phyloP scores from a whole-genome alignment of 2,888 invertebrate species.

The Ligdia adustata region DNA sequence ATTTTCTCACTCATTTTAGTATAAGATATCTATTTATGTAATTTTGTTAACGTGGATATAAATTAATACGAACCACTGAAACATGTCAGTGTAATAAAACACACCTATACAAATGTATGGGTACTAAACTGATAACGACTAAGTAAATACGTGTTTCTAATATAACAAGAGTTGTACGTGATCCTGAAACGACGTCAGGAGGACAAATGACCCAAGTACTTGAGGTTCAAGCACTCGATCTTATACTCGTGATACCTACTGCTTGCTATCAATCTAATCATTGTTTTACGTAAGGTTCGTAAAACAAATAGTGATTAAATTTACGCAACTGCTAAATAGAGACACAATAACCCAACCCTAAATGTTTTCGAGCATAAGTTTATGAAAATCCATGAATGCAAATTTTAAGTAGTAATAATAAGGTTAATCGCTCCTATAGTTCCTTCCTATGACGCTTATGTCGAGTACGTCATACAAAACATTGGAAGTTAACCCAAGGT shows the following conservation, averaged over 20 bases:
- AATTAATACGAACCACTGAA: neutral
- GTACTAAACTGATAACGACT: too few species aligned
- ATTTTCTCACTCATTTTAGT: neutral
- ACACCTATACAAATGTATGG: too few species aligned
- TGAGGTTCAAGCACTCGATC: neutral
- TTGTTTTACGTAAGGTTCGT: neutral
- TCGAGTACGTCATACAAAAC: too few species aligned
- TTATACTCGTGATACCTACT: neutral
- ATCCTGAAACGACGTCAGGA: neutral
- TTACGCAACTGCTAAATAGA: too few species aligned
- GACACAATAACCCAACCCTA: too few species aligned
- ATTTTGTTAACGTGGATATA: neutral
- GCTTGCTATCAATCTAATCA: neutral
- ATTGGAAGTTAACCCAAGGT: too few species aligned
- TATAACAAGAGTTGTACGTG: neutral
- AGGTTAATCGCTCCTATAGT: too few species aligned
- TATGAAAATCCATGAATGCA: too few species aligned
- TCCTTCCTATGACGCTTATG: too few species aligned
- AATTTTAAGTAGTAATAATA: too few species aligned
- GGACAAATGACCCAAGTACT: constrained; percentile 10
- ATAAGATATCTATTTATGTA: neutral
- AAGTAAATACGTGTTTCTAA: neutral
- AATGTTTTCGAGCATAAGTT: too few species aligned
- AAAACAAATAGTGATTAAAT: too few species aligned
- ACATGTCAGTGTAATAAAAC: neutral